Evolutionary conservation across 2,888 invertebrate genomes (phyloP).

Genomic region (Protophormia terraenovae): DNA sequence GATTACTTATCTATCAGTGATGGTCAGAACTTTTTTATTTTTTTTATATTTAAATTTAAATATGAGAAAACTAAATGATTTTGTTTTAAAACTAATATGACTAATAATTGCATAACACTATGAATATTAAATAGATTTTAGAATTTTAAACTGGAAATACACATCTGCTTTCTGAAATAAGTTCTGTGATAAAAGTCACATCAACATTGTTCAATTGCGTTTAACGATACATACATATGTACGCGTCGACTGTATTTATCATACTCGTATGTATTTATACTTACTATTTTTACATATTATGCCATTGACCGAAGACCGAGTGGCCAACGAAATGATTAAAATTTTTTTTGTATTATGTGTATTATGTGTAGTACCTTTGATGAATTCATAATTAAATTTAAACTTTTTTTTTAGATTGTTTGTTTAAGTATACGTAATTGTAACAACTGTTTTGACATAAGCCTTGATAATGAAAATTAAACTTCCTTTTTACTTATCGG

Average conservation of each 20-base stretch:
- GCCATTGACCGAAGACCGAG: constrained; percentile 41
- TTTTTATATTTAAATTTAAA: too few relatives aligned
- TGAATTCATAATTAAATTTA: constrained; percentile 48
- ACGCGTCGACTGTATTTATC: not conserved
- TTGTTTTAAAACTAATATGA: constrained; percentile 4
- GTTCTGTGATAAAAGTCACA: constrained; percentile 38
- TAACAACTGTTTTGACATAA: constrained; percentile 30
- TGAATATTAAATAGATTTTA: constrained; percentile 46
- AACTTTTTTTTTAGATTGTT: not conserved
- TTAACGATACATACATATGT: not conserved
- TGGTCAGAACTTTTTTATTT: not conserved
- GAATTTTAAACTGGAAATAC: constrained; percentile 17
- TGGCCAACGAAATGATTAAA: too few relatives aligned
- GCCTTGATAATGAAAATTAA: constrained; percentile 47
- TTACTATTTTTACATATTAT: too few relatives aligned
- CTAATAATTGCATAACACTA: constrained; percentile 12
- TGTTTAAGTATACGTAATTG: constrained; percentile 10
- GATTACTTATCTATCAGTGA: not conserved
- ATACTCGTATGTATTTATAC: not conserved
- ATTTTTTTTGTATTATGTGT: not conserved
- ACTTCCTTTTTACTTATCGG: constrained; percentile 20
- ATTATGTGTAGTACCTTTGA: constrained; percentile 9
- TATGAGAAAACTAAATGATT: not conserved
- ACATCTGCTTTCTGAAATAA: constrained; percentile 1
- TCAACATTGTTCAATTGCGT: not conserved